Base-by-base conservation (phyloP, 2,797 vertebrate species). In the Limnodromus scolopaceus region DNA sequence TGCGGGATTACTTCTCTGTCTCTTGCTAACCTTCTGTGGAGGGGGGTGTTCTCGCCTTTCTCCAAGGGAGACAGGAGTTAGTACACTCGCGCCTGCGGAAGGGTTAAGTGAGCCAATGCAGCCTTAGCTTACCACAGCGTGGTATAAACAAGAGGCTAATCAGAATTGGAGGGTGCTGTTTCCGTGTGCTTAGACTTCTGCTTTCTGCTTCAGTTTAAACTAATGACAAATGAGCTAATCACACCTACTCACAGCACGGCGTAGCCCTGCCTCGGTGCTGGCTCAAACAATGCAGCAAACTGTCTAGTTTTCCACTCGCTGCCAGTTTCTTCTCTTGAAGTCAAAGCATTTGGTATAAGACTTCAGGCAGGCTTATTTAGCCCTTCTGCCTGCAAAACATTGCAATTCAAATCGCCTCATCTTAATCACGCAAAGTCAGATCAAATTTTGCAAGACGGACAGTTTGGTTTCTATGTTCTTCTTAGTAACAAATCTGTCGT, bases 21-120 rank as follows among this genome's bases (percentile, higher is more conserved):
- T 84, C 63, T 82, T 32, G 25, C 61, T 53, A 41, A n/a, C 20
- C 64, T 30, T 43, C 76, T 61, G 51, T 54, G 68, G 32, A 72
- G 83, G n/a, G 91, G 55, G 55, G 65, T 93, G 41, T 92, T 96
- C 94, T 92, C 97, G 97, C 97, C 96, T 93, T 91, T 76, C 70
- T 84, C 51, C n/a, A 20, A 28, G 81, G 49, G 51, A 54, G 77
- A 36, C 11, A 6, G 80, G 84, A 45, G 63, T 66, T 85, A n/a
- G 6, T 76, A 36, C 54, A 39, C 27, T 41, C 0, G 32, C 4
- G 70, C 87, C 65, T 39, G 65, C 15, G 58, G 78, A 80, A 92
- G 45, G 38, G 46, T 96, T 96, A 88, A 96, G 80, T 25, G 41
- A 92, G 83, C 54, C 70, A 48, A 24, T 34, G 63, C 79, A 69